A percentile compares a stretch with the other conserved stretches of the same genome.
These are phyloP conservation scores for Novumbra hubbsi DNA, from an alignment of 2,797 vertebrate genomes.

Conservation along the genomic window DNA sequence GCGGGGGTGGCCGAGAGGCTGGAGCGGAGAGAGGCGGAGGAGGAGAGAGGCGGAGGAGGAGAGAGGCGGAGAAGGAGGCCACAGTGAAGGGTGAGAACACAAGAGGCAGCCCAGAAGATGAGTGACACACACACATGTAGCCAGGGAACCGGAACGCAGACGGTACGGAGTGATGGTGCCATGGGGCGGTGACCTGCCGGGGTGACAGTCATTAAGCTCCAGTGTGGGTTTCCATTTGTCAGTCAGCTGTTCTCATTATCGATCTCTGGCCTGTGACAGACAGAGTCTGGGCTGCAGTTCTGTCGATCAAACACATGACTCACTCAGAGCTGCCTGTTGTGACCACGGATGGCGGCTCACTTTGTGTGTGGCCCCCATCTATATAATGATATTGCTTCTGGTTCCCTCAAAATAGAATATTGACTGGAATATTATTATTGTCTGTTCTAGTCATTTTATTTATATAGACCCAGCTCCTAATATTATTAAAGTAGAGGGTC, in stretches of 20 bases:
- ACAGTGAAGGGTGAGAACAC: too few species aligned
- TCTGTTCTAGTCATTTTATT: not conserved
- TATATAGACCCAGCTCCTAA: not conserved
- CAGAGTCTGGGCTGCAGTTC: not conserved
- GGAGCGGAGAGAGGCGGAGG: too few species aligned
- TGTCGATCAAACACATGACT: conserved; percentile 37
- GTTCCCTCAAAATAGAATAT: not conserved
- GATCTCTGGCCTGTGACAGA: conserved; percentile 23
- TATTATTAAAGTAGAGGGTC: not conserved
- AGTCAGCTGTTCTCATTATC: conserved; percentile 36
- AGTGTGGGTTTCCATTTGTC: conserved; percentile 32
- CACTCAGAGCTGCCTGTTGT: not conserved
- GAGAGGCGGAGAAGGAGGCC: too few species aligned
- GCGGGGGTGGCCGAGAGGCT: too few species aligned
- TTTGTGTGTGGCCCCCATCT: not conserved
- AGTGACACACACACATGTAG: too few species aligned
- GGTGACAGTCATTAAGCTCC: conserved; percentile 18
- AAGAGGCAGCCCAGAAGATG: too few species aligned
- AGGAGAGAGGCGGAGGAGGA: too few species aligned
- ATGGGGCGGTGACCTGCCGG: not conserved
- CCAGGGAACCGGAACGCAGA: not conserved
- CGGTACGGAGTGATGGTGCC: not conserved
- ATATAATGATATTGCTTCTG: not conserved
- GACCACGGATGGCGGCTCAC: not conserved
- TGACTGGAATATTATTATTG: conserved; percentile 2